Evolutionary conservation across 2,113 vertebrate genomes (phyloP).

Genomic region (Chrysochloris asiatica): DNA sequence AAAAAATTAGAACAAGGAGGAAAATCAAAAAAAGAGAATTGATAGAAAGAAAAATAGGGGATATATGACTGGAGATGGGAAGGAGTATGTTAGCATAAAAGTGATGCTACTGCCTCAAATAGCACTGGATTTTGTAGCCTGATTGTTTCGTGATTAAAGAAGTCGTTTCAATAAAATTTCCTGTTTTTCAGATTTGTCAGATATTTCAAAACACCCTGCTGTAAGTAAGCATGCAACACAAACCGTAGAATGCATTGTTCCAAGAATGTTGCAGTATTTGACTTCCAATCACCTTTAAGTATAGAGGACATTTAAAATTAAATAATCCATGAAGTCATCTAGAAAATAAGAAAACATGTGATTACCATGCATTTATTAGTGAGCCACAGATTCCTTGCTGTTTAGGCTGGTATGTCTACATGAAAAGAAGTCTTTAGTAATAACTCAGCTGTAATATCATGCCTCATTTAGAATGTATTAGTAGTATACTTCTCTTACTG

Average conservation of each 20-base stretch:
- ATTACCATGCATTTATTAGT: conserved; percentile 34
- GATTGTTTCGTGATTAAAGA: conserved; percentile 16
- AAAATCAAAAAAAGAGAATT: no score
- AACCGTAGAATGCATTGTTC: not conserved
- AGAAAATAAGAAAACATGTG: conserved; percentile 41
- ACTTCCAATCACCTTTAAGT: conserved; percentile 51
- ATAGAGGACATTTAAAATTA: conserved; percentile 53
- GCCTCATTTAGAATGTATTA: conserved; percentile 72
- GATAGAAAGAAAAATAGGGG: no score
- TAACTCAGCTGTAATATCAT: conserved; percentile 76
- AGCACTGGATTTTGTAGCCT: not conserved
- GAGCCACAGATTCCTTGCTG: conserved; percentile 26
- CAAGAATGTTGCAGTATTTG: conserved; percentile 48
- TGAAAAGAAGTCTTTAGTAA: conserved; percentile 63
- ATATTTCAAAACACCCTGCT: not conserved
- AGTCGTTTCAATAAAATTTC: conserved; percentile 7
- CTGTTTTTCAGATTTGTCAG: conserved; percentile 31
- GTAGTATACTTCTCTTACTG: conserved; percentile 71
- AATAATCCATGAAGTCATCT: conserved; percentile 59
- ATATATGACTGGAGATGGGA: not conserved
- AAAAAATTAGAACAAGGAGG: no score
- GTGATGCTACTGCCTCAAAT: not conserved
- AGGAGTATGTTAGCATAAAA: not conserved
- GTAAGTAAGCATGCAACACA: not conserved
- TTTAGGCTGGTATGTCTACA: conserved; percentile 44